Percentiles rank a stretch among this genome's conserved stretches.
phyloP scores from a whole-genome alignment of 1,140 invertebrate genomes.

The Mercenaria mercenaria region DNA sequence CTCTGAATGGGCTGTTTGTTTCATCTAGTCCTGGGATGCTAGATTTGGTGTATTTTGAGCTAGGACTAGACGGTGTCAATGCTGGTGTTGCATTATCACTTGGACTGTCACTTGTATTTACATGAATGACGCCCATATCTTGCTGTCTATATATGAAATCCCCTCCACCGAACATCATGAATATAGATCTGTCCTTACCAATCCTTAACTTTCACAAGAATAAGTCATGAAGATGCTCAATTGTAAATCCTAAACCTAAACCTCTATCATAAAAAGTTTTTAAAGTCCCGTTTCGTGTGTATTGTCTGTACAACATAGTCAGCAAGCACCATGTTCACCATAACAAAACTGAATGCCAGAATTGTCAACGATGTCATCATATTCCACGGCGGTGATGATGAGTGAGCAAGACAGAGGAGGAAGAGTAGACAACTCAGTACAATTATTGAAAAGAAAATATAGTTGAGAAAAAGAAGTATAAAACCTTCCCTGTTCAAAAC shows the following conservation, averaged over 20 bases:
- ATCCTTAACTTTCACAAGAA: too few species aligned
- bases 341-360: conserved; percentile 79
- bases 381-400: conserved; percentile 75
- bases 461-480: conserved; percentile 80
- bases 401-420: conserved; percentile 77
- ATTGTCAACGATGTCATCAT: conserved; percentile 77
- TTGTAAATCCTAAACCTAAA: too few species aligned
- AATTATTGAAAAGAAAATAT: conserved; percentile 81
- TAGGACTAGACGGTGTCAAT: conserved; percentile 76
- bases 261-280: conserved; percentile 70
- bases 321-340: conserved; percentile 81
- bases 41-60: conserved; percentile 73
- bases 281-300: conserved; percentile 77
- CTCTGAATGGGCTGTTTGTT: conserved; percentile 69
- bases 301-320: conserved; percentile 81
- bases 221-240: too few species aligned
- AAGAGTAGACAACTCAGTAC: conserved; percentile 78
- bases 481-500: conserved; percentile 78
- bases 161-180: neutral
- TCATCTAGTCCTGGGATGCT: conserved; percentile 68
- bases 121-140: conserved; percentile 19
- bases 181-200: too few species aligned
- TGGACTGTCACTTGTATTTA: neutral
- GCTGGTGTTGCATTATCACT: neutral
- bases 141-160: neutral